Evolutionary conservation across 2,797 vertebrate genomes (phyloP), one percentile per base, ranked within the genome.

Genomic region (Phrynocephalus vlangalii): DNA sequence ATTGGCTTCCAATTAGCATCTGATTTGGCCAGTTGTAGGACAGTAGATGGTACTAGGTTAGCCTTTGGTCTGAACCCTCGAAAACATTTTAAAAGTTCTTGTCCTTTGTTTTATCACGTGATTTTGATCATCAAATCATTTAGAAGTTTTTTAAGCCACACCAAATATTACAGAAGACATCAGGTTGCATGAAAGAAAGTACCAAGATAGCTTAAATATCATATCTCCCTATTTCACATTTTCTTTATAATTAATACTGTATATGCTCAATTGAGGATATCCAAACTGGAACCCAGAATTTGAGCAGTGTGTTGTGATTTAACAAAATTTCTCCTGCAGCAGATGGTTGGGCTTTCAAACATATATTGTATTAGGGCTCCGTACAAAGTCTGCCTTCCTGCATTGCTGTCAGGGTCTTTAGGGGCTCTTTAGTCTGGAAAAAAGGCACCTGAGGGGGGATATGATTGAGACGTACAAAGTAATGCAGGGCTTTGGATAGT

Each of bases 121-220:
- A 76, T 77, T 79, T 50, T 68, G 68, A 66, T 68, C 63, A 85
- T 63, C 60, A 33, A 78, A 85, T 70, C 38, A 44, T 44, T 44
- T 44, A 44, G 38, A 44, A 44, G 38, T 4, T 3, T 44, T 44
- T 44, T 44, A 77, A 67, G 63, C 26, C 63, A 56, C 38, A 60
- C 56, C 33, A 26, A 52, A 30, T 78, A 33, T 63, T 71, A 63
- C 52, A 72, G 13, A 11, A 44, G 38, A 44, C 38, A 44, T 44
- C 33, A n/a, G 75, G 28, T 5, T 75, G 9, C 56, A 22, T 48
- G 8, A 84, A 76, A 60, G 3, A 75, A 56, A 76, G 18, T 63
- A 24, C 30, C 22, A 48, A 83, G 2, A 77, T 75, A 26, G 15
- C 50, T 86, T 80, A 56, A 56, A 71, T 83, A 50, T 72, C n/a